Evolutionary conservation across 2,797 vertebrate genomes (phyloP).

Genomic region (Lacerta bilineata): DNA sequence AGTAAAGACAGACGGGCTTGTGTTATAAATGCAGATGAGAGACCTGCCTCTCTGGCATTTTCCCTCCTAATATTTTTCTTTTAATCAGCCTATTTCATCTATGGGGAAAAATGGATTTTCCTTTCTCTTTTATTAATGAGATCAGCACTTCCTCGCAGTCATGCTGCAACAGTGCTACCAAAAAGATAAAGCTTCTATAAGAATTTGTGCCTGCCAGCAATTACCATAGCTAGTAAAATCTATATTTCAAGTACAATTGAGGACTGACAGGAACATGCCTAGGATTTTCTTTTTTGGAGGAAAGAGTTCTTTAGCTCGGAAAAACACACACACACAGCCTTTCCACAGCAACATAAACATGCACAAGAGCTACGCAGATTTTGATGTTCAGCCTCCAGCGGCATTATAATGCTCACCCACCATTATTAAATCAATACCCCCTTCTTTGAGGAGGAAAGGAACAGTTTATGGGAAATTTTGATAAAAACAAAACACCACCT

Average conservation of each 20-base stretch:
- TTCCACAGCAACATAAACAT: neutral
- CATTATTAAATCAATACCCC: conserved; percentile 57
- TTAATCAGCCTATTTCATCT: neutral
- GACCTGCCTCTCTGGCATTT: neutral
- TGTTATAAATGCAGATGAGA: neutral
- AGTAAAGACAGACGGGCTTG: neutral
- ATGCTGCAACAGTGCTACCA: too few species aligned
- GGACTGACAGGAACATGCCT: neutral
- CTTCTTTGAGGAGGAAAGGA: conserved; percentile 35
- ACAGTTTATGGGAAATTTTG: conserved; percentile 44
- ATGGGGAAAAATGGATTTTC: neutral
- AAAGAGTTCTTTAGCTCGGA: neutral
- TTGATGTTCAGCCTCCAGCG: conserved; percentile 19
- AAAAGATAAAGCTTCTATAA: neutral
- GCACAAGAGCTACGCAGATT: neutral
- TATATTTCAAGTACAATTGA: neutral
- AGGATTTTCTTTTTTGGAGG: neutral
- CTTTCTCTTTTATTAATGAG: conserved; percentile 20
- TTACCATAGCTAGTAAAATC: neutral
- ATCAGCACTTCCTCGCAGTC: neutral
- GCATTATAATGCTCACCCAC: neutral
- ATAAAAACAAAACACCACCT: conserved; percentile 48
- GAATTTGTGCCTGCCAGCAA: neutral
- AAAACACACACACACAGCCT: neutral
- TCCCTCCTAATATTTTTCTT: neutral